A percentile compares a stretch with the other conserved stretches of the same genome.
These are phyloP conservation scores for Agrypnia vestita DNA, from an alignment of 1,140 invertebrate genomes.

Conservation along the genomic window DNA sequence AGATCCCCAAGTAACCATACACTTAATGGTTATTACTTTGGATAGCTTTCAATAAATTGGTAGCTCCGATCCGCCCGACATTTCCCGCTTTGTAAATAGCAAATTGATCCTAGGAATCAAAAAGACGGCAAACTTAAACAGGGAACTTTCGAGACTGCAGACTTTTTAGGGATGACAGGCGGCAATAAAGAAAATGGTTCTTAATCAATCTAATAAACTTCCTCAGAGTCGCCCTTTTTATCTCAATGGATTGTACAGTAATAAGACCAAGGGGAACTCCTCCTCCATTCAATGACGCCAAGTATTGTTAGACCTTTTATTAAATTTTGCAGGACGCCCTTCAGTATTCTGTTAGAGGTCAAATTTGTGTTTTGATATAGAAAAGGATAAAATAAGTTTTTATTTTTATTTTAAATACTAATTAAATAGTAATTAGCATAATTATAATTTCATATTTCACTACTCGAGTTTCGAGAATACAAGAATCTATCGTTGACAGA, in stretches of 20 bases:
- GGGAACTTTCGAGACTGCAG: conserved; percentile 16
- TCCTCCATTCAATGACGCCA: too few species aligned
- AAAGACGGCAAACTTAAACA: conserved; percentile 43
- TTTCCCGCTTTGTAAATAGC: conserved; percentile 15
- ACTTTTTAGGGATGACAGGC: conserved; percentile 37
- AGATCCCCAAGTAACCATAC: too few species aligned
- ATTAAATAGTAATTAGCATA: too few species aligned
- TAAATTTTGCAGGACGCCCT: too few species aligned
- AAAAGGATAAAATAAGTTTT: too few species aligned
- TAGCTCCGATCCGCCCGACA: neutral
- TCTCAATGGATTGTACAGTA: neutral
- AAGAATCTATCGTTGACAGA: too few species aligned
- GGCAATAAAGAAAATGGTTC: conserved; percentile 55
- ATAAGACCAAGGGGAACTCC: neutral
- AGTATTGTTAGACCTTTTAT: too few species aligned
- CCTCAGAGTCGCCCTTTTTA: conserved; percentile 31
- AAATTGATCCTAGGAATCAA: conserved; percentile 53
- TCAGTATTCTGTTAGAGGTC: too few species aligned
- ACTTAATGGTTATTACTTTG: conserved; percentile 8
- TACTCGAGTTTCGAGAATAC: too few species aligned
- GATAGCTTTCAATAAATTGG: conserved; percentile 14
- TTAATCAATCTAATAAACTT: conserved; percentile 59
- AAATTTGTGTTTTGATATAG: too few species aligned
- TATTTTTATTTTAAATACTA: too few species aligned
- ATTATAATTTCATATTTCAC: too few species aligned